Conservation (phyloP, 2,797 vertebrate genomes). For the Monodelphis domestica region DNA sequence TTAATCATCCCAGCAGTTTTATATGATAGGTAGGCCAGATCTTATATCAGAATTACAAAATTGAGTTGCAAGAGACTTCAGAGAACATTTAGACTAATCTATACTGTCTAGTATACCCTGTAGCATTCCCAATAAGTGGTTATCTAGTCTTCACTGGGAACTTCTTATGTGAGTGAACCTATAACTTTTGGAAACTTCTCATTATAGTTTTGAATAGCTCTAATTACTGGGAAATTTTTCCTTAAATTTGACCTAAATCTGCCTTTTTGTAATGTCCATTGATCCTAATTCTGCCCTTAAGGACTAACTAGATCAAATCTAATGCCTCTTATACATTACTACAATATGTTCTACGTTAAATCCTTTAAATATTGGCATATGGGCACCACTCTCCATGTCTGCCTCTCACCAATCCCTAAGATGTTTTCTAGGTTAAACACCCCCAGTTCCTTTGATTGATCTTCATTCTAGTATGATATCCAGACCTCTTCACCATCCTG, state of each 20-base stretch:
- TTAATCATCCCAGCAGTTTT: conserved; percentile 22
- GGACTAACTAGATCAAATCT: not conserved
- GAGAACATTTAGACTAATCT: not conserved
- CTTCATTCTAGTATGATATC: not conserved
- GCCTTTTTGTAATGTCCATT: not conserved
- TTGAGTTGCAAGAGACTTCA: not conserved
- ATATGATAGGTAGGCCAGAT: not conserved
- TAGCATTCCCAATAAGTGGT: not conserved
- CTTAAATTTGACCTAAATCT: not conserved
- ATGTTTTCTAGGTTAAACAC: not conserved
- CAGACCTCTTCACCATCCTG: not conserved
- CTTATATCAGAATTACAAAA: not conserved
- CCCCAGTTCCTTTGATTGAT: not conserved
- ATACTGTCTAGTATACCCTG: not conserved
- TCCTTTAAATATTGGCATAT: not conserved
- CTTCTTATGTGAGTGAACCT: not conserved
- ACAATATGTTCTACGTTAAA: too few relatives aligned
- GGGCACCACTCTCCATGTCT: not conserved
- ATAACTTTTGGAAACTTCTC: not conserved
- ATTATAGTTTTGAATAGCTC: not conserved
- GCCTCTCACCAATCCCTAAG: not conserved
- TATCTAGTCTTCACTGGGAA: not conserved
- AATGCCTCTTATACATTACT: not conserved
- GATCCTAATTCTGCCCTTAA: not conserved
- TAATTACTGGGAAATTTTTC: not conserved